Percentiles rank a stretch among this genome's conserved stretches.
These are phyloP conservation scores for Eumacrocentrus americanus DNA, from an alignment of 2,888 invertebrate genomes.

Conservation along the genomic window DNA sequence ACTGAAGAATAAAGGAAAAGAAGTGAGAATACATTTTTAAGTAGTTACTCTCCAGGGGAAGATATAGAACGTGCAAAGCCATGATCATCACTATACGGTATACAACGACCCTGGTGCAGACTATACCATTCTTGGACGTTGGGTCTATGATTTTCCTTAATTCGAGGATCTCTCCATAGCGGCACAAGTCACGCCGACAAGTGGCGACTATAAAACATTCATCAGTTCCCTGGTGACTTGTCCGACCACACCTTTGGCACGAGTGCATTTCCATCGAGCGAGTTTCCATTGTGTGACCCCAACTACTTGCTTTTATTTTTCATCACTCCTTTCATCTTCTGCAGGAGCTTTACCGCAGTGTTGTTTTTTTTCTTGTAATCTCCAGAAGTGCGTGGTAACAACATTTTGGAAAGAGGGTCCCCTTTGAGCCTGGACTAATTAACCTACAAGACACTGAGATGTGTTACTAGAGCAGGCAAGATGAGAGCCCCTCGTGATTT, in stretches of 20 bases:
- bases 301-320: background rate
- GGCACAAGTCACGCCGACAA: conserved; percentile 7
- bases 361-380: background rate
- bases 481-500: background rate
- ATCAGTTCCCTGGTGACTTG: conserved; percentile 20
- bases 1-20: background rate
- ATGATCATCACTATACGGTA: background rate
- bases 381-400: background rate
- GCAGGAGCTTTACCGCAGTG: background rate
- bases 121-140: background rate
- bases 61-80: conserved; percentile 17
- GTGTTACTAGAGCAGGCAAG: background rate
- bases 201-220: conserved; percentile 27
- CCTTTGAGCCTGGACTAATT: conserved; percentile 1
- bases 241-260: background rate
- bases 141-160: conserved; percentile 12
- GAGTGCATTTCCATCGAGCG: background rate
- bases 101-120: background rate
- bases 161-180: background rate
- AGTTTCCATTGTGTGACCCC: background rate
- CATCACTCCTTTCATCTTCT: background rate
- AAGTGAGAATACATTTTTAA: conserved; percentile 30
- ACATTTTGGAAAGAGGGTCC: background rate
- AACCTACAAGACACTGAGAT: background rate
- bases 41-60: conserved; percentile 19